Conservation (phyloP, 2,113 vertebrate species). For the Antechinus stuartii region DNA sequence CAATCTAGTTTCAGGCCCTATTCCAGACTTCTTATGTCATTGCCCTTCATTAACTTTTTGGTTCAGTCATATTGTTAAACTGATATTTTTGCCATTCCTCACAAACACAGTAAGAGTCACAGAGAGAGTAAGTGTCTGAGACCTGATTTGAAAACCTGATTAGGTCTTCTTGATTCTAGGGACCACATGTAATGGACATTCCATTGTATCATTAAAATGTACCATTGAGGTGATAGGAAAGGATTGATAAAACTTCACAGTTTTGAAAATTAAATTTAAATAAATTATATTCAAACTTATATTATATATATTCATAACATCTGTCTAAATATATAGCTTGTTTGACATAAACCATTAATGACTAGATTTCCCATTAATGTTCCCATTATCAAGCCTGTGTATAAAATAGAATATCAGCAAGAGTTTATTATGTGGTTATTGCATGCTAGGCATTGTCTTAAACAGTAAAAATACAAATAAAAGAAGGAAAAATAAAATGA, state of each 20-base stretch:
- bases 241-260: not conserved
- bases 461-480: not conserved
- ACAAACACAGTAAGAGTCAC: not conserved
- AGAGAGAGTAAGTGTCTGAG: not conserved
- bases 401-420: constrained; percentile 2
- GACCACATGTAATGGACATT: not conserved
- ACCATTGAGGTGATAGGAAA: constrained; percentile 43
- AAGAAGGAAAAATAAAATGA: not conserved
- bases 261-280: not conserved
- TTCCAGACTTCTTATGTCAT: too few relatives aligned
- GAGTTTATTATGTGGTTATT: constrained; percentile 1
- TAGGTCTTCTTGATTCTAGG: not conserved
- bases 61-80: too few relatives aligned
- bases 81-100: too few relatives aligned
- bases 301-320: not conserved
- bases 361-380: not conserved
- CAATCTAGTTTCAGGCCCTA: too few relatives aligned
- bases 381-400: not conserved
- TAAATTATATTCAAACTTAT: constrained; percentile 16
- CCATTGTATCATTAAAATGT: not conserved
- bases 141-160: not conserved
- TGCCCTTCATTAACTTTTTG: too few relatives aligned
- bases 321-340: constrained; percentile 13
- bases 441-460: not conserved
- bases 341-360: not conserved